Evolutionary conservation across 1,140 invertebrate genomes (phyloP), one percentile per base, ranked within the genome.

Genomic region (Sinella curviseta): DNA sequence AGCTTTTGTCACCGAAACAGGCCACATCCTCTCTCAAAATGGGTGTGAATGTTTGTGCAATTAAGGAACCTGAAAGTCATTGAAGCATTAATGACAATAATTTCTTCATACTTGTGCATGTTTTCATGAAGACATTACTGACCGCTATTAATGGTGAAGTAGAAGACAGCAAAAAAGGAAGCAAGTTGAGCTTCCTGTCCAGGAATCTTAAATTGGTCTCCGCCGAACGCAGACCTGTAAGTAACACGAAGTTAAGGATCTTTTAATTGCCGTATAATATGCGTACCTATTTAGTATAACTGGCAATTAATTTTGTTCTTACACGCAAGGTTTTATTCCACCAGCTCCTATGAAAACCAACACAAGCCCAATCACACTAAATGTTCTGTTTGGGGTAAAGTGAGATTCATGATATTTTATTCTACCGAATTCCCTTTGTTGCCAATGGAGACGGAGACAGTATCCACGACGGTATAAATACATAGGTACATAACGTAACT

Each of bases 251-350:
- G n/a, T n/a, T n/a, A n/a, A n/a, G n/a, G n/a, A n/a, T n/a, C n/a
- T n/a, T n/a, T n/a, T n/a, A n/a, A n/a, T n/a, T n/a, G n/a, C n/a
- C n/a, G n/a, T n/a, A n/a, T n/a, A n/a, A n/a, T n/a, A n/a, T n/a
- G n/a, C n/a, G n/a, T n/a, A n/a, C n/a, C n/a, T n/a, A n/a, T n/a
- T n/a, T n/a, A n/a, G n/a, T n/a, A n/a, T n/a, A n/a, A n/a, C n/a
- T n/a, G n/a, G n/a, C n/a, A n/a, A n/a, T n/a, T 48, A 20, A 48
- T 60, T 17, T 60, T 60, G 8, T 26, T 12, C 31, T 70, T 70
- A 92, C 0, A 99, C 97, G 86, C 97, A 99, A 0, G 98, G 97
- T 86, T 99, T 99, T 84, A 99, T 99, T 1, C 97, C 96, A 12
- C 97, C 98, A 0, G 95, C 96, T 0, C 96, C 96, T 17, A 97